Conservation (phyloP, 2,888 invertebrate species). For the Stenotaenia linearis region DNA sequence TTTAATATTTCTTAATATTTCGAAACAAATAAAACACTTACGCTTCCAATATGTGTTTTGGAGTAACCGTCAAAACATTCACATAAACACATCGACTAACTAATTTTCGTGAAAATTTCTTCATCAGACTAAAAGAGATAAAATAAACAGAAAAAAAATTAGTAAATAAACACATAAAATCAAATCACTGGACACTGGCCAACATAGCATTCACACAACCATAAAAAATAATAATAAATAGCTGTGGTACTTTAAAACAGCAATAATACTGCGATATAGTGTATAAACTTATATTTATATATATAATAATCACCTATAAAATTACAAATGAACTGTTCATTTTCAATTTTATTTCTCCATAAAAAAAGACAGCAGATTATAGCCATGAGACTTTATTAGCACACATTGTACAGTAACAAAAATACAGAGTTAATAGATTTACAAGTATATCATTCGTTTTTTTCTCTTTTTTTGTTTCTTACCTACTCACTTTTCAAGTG, state of each 20-base stretch:
- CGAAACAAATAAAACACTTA: constrained; percentile 47
- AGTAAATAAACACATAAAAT: neutral
- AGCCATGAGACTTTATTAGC: constrained; percentile 11
- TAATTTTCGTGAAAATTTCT: constrained; percentile 87
- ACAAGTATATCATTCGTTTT: neutral
- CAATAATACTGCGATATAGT: neutral
- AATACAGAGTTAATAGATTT: neutral
- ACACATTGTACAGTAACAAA: neutral
- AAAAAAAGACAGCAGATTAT: constrained; percentile 12
- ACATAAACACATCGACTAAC: constrained; percentile 94
- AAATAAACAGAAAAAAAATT: constrained; percentile 36
- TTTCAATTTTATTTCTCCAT: neutral
- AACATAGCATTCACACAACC: neutral
- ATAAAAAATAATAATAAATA: neutral
- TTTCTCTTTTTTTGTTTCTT: neutral
- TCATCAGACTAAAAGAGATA: constrained; percentile 74
- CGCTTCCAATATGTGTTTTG: constrained; percentile 72
- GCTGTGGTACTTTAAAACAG: neutral
- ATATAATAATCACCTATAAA: neutral
- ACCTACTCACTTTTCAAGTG: neutral
- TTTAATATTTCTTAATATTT: neutral
- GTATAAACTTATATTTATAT: too few species aligned
- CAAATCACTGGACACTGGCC: neutral
- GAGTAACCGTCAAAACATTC: constrained; percentile 81
- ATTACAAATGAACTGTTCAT: neutral